Evolutionary conservation across 2,797 vertebrate species (phyloP), one percentile per base, ranked within the genome.

Genomic region (Tachyglossus aculeatus): DNA sequence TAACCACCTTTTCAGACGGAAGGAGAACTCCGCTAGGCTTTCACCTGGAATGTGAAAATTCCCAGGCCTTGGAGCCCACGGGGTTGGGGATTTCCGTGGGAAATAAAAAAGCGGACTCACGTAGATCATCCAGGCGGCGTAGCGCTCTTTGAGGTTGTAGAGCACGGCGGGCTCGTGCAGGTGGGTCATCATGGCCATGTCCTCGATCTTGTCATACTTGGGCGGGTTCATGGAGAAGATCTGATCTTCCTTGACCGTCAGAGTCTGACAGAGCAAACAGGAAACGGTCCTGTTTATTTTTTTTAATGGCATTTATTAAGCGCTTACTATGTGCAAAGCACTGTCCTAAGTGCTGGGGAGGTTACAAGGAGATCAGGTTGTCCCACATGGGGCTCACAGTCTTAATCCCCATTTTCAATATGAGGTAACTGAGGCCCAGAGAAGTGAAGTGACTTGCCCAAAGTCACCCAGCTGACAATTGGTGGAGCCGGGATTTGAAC

Each of bases 121-220:
- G 0, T 97, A 97, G 90, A 97, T 97, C 96, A 97, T 97, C 95
- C 96, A 97, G 85, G 95, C 95, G 91, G 95, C 92, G 0, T 94
- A 96, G 84, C 93, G 95, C 90, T 96, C 95, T 95, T 97, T 97
- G 91, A 97, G 96, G 92, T 96, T 97, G 85, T 93, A 98, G 90
- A 97, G 75, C 91, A 97, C 95, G 18, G 91, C 82, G 0, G 96
- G 94, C 53, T 97, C 94, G 0, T 96, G 95, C 69, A 97, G 93
- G 80, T 96, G 95, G 47, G 96, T 97, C 95, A 97, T 96, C 95
- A 97, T 97, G 82, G 94, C 96, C 96, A 97, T 98, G 89, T 97
- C 96, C 92, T 98, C 96, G 1, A 97, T 96, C 71, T 96, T 97
- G 6, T 96, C 95, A 1, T 71, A 96, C 70, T 97, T 96, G 41